A percentile compares a stretch with the other conserved stretches of the same genome.
Conservation (phyloP, 1,140 invertebrate species). For the fruit fly (Drosophila melanogaster) region Release_6_plus_ISO1_MT NT_033779.5:10109501-10110000, state of each 20-base stretch:
- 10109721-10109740: background rate
- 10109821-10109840: conserved; percentile 27
- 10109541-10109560: background rate
- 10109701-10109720: background rate
- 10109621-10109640: background rate
- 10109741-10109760: conserved; percentile 11
- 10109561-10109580: conserved; percentile 21
- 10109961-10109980: conserved; percentile 33
- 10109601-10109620: background rate
- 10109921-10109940: conserved; percentile 4
- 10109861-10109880: conserved; percentile 49
- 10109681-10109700: conserved; percentile 3
- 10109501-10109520: conserved; percentile 50
- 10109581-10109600: conserved; percentile 9
- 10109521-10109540: conserved; percentile 6
- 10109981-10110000: conserved; percentile 16
- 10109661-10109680: conserved; percentile 17
- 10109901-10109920: conserved; percentile 43
- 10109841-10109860: conserved; percentile 39
- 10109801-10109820: background rate
- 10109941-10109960: conserved; percentile 41
- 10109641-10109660: background rate
- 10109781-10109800: background rate
- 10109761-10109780: conserved; percentile 34
- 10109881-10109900: conserved; percentile 46